Evolutionary conservation across 64 coral and sea anemone species (phyloP), one percentile per base, ranked within the genome.

Genomic region (Pachyseris speciosa): DNA sequence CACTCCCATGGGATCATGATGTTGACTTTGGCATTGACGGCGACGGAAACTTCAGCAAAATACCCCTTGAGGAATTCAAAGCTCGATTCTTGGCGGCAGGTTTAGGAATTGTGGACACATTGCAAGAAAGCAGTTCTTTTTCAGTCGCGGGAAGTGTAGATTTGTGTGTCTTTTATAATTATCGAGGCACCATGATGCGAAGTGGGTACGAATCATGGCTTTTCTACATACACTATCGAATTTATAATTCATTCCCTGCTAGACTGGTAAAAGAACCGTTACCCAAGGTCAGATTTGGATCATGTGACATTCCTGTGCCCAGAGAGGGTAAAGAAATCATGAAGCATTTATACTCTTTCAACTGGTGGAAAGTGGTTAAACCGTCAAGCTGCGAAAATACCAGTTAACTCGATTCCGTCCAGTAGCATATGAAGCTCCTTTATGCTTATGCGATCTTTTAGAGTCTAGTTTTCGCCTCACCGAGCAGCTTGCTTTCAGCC

Each of bases 321-420:
- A 75, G 76, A 12, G 74, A 52, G 39, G 81, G 67, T 5, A 78
- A 53, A 0, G 89, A 92, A 83, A 92, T 96, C 36, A 39, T 92
- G 57, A 91, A 96, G 32, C 73, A 88, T 74, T 79, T 96, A 22
- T 96, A 96, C 30, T 83, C 83, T 49, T 79, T 86, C 75, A 84
- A 88, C 28, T 96, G 94, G 94, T 92, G 89, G 94, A 81, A 92
- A 29, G 84, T 52, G 9, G 89, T 83, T 0, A 80, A 75, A 47
- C 83, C 94, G 30, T 12, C 2, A 9, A 38, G 44, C 24, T 76
- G 73, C n/a, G n/a, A n/a, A n/a, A n/a, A n/a, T n/a, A n/a, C n/a
- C n/a, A n/a, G n/a, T n/a, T n/a, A n/a, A n/a, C n/a, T n/a, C n/a
- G n/a, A n/a, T n/a, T n/a, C n/a, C n/a, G n/a, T n/a, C n/a, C n/a